Evolutionary conservation across 2,113 vertebrate species (phyloP).

Genomic region (Vimba vimba): DNA sequence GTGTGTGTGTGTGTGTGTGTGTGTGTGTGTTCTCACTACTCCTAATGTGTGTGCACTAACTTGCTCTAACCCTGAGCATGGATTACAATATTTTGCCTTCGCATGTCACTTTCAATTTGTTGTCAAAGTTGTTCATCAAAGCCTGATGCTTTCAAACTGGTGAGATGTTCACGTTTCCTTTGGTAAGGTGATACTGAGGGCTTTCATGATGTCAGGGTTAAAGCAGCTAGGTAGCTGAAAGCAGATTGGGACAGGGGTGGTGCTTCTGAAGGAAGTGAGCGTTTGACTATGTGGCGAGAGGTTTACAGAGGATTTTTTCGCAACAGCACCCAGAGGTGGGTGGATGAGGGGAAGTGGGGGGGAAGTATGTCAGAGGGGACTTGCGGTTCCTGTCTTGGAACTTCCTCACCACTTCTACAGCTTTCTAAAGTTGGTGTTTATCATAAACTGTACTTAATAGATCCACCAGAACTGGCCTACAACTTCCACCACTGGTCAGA

Average conservation of each 20-base stretch:
- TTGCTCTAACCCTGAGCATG: too few species aligned
- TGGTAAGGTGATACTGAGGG: background rate
- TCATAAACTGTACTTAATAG: background rate
- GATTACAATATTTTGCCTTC: too few species aligned
- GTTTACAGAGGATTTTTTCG: slow-evolving; percentile 65
- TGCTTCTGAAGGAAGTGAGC: slow-evolving; percentile 44
- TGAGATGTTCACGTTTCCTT: background rate
- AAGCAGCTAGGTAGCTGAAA: background rate
- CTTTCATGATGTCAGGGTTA: background rate
- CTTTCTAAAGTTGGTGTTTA: background rate
- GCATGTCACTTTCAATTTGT: background rate
- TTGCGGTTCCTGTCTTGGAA: slow-evolving; percentile 63
- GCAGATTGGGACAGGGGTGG: background rate
- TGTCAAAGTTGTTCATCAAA: background rate
- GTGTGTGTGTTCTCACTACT: too few species aligned
- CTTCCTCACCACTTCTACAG: slow-evolving; percentile 62
- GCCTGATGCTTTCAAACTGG: background rate
- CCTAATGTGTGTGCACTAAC: too few species aligned
- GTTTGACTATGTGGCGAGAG: slow-evolving; percentile 12
- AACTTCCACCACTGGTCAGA: background rate
- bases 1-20: too few species aligned
- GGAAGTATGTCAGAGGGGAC: slow-evolving; percentile 56
- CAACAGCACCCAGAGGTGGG: slow-evolving; percentile 55
- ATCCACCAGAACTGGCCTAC: background rate
- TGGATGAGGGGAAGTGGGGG: slow-evolving; percentile 59